Evolutionary conservation across 2,888 invertebrate species (phyloP), one percentile per base, ranked within the genome.

Genomic region (Anoncus sp.): DNA sequence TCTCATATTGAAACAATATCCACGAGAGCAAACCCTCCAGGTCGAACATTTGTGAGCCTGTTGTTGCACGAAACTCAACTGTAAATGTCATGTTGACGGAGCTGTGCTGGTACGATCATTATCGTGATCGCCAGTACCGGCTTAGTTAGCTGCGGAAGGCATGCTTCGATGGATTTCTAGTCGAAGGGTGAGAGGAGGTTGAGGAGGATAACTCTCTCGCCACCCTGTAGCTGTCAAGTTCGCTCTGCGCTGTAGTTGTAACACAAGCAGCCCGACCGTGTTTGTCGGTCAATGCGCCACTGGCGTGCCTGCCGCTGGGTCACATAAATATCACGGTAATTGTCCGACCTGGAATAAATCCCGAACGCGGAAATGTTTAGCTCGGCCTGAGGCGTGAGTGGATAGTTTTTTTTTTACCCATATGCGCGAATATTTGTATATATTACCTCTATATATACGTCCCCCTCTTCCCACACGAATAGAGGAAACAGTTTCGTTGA

Each of bases 251-350:
- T 20, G 27, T 12, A 53, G 53, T 49, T 53, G 10, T 60, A 18
- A 18, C 43, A 53, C 55, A 18, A 14, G 53, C 20, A 20, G 49
- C 5, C 16, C 31, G n/a, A 27, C 20, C 45, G 31, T 22, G 59
- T 65, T 53, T 62, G 60, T 62, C 73, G 77, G 73, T 77, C 77
- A 69, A 77, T 77, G 77, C 59, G 24, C 16, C 38, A 72, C 78
- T 77, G 78, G 83, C 84, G 83, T 83, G 84, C 79, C 63, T 81
- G 80, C 63, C 57, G 77, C 79, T 49, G 55, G 59, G 83, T 80
- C 79, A 84, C 88, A 87, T 88, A 88, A 88, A 89, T 88, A 86
- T 87, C 85, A 62, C 78, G 83, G 85, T 88, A 89, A 89, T 89
- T 87, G 87, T 85, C 81, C 82, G 82, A 81, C 85, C 76, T 81